Base-by-base conservation (phyloP, 2,888 invertebrate species). In the Dioctria rufipes region DNA sequence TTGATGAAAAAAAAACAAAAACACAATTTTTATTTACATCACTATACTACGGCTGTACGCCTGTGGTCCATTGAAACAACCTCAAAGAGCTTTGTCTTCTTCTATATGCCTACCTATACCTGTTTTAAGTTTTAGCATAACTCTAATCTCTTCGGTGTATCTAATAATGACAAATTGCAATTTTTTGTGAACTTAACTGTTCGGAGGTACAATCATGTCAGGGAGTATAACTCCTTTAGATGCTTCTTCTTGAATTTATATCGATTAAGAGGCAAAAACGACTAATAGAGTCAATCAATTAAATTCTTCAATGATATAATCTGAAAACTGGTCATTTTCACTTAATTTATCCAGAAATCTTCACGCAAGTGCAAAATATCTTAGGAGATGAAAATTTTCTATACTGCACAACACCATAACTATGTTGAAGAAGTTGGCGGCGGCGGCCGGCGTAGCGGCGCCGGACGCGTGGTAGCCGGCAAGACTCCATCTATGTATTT, bases 141-240 rank as follows among this genome's bases (percentile, higher is more conserved):
- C 49, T 69, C 39, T 69, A 11, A 69, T 69, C 65, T 65, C 39
- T 61, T 58, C 11, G 2, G 4, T 49, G 51, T 69, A 69, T 69
- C 69, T 69, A 69, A 69, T 69, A 69, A n/a, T 69, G 69, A 69
- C 39, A 69, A 69, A 69, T 69, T 49, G 69, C 69, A 51, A 46
- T 39, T 69, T 69, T 69, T 69, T 67, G 67, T 25, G 54, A 54
- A 54, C 49, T 13, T 51, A 37, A 25, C 13, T 39, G 37, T n/a
- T 46, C 25, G 2, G 25, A 25, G 25, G 54, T 39, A 51, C 40
- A 11, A 69, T 51, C 51, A 51, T 69, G 37, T 69, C 37, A 39
- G n/a, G 51, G 39, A 51, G 25, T 25, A 25, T 25, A 25, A 51
- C 51, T 51, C 69, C 49, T 69, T 25, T 3, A 69, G 46, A 69